Base-by-base conservation (phyloP, 1,140 invertebrate species). In the Catajapyx aquilonaris region DNA sequence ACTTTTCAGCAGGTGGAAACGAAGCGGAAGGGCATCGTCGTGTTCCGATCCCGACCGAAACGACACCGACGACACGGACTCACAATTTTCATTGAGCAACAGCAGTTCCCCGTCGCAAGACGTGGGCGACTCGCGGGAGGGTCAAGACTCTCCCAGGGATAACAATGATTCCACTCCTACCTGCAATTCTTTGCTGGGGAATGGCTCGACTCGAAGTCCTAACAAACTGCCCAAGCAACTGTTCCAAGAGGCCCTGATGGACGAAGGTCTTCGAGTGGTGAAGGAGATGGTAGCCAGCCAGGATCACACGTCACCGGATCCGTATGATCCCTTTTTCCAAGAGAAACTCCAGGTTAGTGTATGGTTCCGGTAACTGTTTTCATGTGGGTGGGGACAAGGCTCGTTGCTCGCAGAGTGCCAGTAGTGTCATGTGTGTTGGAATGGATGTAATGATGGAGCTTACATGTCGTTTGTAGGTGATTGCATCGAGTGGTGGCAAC, bases 401-500 rank as follows among this genome's bases (percentile, higher is more conserved):
- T n/a, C n/a, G n/a, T n/a, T n/a, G n/a, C n/a, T n/a, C n/a, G n/a
- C n/a, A n/a, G n/a, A n/a, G n/a, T n/a, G n/a, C n/a, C n/a, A n/a
- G n/a, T n/a, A n/a, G n/a, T n/a, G n/a, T n/a, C n/a, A n/a, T n/a
- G n/a, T n/a, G n/a, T n/a, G n/a, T n/a, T n/a, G n/a, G n/a, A n/a
- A n/a, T n/a, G n/a, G n/a, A n/a, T n/a, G n/a, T n/a, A n/a, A n/a
- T n/a, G n/a, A n/a, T n/a, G n/a, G n/a, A n/a, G n/a, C n/a, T n/a
- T n/a, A n/a, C n/a, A n/a, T 18, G 7, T 38, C 37, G 9, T 46
- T 52, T 10, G 36, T 58, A 81, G 64, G 73, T 85, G 36, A 78
- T 84, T 44, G 74, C 81, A 0, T 76, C 79, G 0, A 71, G 77
- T 17, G 79, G 78, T 1, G 76, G 78, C 49, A 79, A 81, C 54